A percentile compares a stretch with the other conserved stretches of the same genome.
Evolutionary conservation across 2,888 invertebrate species (phyloP).

Genomic region (Spilosoma lubricipeda): DNA sequence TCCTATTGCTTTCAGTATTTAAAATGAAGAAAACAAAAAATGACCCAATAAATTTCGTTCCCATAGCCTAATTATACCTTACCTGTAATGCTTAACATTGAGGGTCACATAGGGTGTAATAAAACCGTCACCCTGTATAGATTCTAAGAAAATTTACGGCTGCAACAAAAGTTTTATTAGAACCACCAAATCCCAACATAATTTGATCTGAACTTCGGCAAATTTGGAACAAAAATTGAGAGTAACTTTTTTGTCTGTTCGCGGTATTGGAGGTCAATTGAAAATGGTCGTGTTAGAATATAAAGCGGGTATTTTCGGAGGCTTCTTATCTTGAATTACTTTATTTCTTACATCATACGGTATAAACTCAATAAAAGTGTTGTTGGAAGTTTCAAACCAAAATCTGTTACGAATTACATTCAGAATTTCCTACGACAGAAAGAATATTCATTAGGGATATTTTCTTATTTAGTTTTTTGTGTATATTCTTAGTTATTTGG

Average conservation of each 20-base stretch:
- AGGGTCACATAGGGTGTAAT: constrained; percentile 44
- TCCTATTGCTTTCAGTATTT: constrained; percentile 30
- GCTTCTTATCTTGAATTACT: constrained; percentile 24
- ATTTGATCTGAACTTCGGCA: constrained; percentile 22
- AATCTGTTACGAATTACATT: constrained; percentile 12
- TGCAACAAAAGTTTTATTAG: constrained; percentile 52
- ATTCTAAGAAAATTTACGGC: constrained; percentile 50
- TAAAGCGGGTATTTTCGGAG: constrained; percentile 26
- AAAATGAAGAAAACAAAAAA: constrained; percentile 31
- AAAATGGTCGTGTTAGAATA: constrained; percentile 36
- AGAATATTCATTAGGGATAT: neutral
- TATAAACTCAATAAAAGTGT: constrained; percentile 17
- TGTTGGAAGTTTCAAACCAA: constrained; percentile 1
- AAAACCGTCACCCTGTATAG: constrained; percentile 53
- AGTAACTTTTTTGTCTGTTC: constrained; percentile 29
- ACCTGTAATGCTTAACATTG: constrained; percentile 31
- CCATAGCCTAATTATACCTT: constrained; percentile 41
- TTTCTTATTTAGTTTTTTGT: neutral
- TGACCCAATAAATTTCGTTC: constrained; percentile 41
- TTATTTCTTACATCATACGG: constrained; percentile 17
- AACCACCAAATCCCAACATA: constrained; percentile 28
- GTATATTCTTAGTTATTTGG: no score
- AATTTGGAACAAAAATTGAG: constrained; percentile 3
- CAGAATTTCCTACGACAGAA: neutral
- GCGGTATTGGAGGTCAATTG: constrained; percentile 20